These are phyloP conservation scores for Promerops cafer DNA, from an alignment of 2,113 vertebrate species.

Conservation along the genomic window DNA sequence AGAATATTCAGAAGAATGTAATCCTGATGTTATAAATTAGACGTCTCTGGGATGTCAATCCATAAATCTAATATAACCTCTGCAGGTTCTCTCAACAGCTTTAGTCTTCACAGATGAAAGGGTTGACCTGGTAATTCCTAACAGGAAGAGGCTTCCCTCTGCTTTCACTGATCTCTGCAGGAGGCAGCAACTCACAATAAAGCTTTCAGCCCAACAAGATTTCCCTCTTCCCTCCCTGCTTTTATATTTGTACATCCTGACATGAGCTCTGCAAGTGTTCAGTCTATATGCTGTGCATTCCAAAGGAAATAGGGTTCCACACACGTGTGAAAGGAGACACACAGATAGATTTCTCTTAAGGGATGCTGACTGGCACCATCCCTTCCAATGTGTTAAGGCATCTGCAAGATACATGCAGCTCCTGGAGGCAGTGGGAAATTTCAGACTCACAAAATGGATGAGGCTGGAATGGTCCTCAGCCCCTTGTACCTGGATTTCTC, in stretches of 20 bases:
- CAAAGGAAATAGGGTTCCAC: not conserved
- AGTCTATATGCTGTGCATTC: not conserved
- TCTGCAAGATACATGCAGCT: not conserved
- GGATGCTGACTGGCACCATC: not conserved
- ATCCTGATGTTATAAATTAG: not conserved
- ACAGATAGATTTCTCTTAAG: not conserved
- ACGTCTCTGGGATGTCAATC: not conserved
- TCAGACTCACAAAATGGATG: not conserved
- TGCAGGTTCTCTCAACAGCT: not conserved
- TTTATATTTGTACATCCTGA: not conserved
- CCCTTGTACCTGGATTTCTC: not conserved
- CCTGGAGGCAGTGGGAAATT: not conserved
- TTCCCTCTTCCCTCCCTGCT: not conserved
- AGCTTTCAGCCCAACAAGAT: not conserved
- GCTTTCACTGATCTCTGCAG: not conserved
- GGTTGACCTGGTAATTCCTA: not conserved
- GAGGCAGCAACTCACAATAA: not conserved
- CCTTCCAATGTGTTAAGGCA: not conserved
- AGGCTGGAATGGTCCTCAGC: not conserved
- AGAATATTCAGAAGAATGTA: not conserved
- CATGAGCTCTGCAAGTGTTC: not conserved
- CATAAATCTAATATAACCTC: not conserved
- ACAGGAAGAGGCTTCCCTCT: not conserved
- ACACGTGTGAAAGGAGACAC: not conserved
- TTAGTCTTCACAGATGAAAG: conserved; percentile 2